Percentiles rank a stretch among this genome's conserved stretches.
Evolutionary conservation across 2,888 invertebrate species (phyloP).

Genomic region (Craniophora ligustri): DNA sequence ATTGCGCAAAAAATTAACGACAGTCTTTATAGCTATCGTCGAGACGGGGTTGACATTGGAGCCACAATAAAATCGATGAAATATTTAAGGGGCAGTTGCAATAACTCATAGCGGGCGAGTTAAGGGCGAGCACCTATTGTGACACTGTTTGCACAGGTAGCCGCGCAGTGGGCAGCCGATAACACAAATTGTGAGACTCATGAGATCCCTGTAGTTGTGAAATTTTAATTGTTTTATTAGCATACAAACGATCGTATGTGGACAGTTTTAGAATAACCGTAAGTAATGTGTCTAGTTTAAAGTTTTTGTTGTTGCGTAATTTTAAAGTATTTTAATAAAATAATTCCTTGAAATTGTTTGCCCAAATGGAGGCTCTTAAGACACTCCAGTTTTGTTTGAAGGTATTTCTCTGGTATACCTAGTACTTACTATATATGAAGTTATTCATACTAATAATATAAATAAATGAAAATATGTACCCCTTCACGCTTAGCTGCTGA

Average conservation of each 20-base stretch:
- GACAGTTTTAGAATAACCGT: constrained; percentile 15
- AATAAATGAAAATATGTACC: too few relatives aligned
- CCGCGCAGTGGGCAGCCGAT: constrained; percentile 69
- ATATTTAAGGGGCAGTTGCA: constrained; percentile 81
- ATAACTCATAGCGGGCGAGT: constrained; percentile 79
- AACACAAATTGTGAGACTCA: constrained; percentile 57
- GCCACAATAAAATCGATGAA: constrained; percentile 89
- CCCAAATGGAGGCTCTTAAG: too few relatives aligned
- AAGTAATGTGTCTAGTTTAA: too few relatives aligned
- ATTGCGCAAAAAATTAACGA: constrained; percentile 77
- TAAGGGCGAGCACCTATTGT: constrained; percentile 71
- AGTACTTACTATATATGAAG: too few relatives aligned
- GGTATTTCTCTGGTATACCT: too few relatives aligned
- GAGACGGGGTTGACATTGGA: constrained; percentile 87
- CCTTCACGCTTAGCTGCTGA: too few relatives aligned
- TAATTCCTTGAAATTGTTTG: too few relatives aligned
- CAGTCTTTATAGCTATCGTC: constrained; percentile 80
- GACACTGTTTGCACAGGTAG: constrained; percentile 80
- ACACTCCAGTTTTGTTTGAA: too few relatives aligned
- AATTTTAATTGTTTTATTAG: constrained; percentile 61
- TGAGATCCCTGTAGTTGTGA: constrained; percentile 53
- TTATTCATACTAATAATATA: too few relatives aligned
- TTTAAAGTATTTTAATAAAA: too few relatives aligned
- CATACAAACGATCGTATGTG: constrained; percentile 53
- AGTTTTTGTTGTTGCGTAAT: too few relatives aligned